phyloP scores from a whole-genome alignment of 1,140 invertebrate species.

The Contarinia nasturtii region DNA sequence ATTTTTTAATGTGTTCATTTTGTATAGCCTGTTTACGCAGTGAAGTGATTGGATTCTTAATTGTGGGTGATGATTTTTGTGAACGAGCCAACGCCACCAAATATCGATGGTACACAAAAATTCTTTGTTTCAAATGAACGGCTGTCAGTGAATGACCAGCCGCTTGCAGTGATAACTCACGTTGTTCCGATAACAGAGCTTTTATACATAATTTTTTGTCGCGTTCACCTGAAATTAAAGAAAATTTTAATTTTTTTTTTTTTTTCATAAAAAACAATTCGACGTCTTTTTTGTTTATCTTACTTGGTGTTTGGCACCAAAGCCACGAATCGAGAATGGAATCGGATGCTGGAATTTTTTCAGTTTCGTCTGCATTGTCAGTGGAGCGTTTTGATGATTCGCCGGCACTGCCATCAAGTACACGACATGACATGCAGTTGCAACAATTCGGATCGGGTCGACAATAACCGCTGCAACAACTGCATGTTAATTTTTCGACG shows the following conservation, averaged over 20 bases:
- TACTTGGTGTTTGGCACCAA: conserved; percentile 18
- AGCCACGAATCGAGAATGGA: conserved; percentile 17
- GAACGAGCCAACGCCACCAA: conserved; percentile 16
- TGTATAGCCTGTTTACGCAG: too few relatives aligned
- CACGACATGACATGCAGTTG: conserved; percentile 18
- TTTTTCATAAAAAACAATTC: neutral
- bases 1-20: too few relatives aligned
- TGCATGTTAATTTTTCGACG: conserved; percentile 15
- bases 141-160: conserved; percentile 19
- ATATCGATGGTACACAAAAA: conserved; percentile 22
- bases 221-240: neutral
- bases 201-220: conserved; percentile 11
- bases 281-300: neutral
- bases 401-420: conserved; percentile 18
- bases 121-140: conserved; percentile 17
- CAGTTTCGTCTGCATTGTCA: too few relatives aligned
- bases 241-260: neutral
- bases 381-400: conserved; percentile 14
- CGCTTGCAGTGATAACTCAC: conserved; percentile 16
- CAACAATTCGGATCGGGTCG: conserved; percentile 21
- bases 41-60: neutral
- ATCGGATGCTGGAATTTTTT: conserved; percentile 8
- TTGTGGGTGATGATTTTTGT: neutral
- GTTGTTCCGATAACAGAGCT: conserved; percentile 15
- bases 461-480: conserved; percentile 20